A percentile compares a stretch with the other conserved stretches of the same genome.
Evolutionary conservation across 2,888 invertebrate genomes (phyloP).

Genomic region (Mythimna impura): DNA sequence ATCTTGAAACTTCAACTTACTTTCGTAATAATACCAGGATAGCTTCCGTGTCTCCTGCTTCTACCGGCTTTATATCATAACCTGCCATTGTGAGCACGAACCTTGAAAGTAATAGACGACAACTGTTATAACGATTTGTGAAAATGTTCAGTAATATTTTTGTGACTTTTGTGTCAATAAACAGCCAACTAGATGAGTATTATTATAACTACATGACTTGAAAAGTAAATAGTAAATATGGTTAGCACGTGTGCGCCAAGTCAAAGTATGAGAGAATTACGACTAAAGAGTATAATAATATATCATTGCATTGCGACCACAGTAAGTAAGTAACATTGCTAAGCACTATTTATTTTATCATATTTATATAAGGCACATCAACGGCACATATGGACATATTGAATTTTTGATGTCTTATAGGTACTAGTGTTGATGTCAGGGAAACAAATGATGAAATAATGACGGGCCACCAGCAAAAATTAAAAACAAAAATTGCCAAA

Average conservation of each 20-base stretch:
- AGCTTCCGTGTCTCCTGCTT: conserved; percentile 86
- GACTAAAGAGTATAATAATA: too few species aligned
- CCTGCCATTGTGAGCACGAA: conserved; percentile 60
- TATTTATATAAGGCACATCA: too few species aligned
- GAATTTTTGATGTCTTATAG: too few species aligned
- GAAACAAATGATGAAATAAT: too few species aligned
- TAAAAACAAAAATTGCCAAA: too few species aligned
- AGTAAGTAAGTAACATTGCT: neutral
- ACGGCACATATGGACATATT: too few species aligned
- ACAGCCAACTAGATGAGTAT: conserved; percentile 26
- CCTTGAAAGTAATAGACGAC: conserved; percentile 23
- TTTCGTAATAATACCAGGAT: conserved; percentile 90
- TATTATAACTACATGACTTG: neutral
- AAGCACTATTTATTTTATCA: neutral
- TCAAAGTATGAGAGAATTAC: neutral
- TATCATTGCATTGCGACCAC: neutral
- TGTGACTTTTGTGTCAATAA: neutral
- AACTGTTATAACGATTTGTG: neutral
- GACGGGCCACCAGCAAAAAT: too few species aligned
- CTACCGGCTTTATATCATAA: conserved; percentile 80
- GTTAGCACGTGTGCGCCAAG: neutral
- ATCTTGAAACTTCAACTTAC: conserved; percentile 71
- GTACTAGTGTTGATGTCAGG: too few species aligned
- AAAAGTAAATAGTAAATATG: conserved; percentile 5
- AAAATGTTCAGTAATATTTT: neutral